phyloP scores from a whole-genome alignment of 35 echinoderm and acorn worm genomes.

The Patiria miniata region DNA sequence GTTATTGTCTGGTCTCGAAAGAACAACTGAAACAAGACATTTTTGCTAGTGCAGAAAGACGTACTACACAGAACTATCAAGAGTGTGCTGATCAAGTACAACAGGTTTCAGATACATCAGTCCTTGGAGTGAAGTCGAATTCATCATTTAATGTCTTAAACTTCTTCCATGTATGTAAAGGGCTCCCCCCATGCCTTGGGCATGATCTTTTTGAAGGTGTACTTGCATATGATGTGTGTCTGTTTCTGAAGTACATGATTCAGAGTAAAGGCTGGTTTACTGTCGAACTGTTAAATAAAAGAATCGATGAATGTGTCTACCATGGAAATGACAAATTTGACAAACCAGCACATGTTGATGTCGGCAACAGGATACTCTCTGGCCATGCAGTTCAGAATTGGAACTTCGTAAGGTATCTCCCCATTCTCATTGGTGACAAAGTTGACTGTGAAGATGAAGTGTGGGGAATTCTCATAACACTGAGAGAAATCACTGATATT shows the following conservation, averaged over 20 bases:
- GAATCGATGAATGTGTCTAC: constrained; percentile 29
- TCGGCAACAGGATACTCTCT: neutral
- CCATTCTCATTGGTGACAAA: constrained; percentile 50
- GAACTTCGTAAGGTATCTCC: constrained; percentile 46
- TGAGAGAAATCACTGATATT: constrained; percentile 52
- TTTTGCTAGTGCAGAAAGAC: constrained; percentile 2
- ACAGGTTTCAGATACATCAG: neutral
- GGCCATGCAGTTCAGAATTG: constrained; percentile 77
- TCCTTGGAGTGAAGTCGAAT: constrained; percentile 37
- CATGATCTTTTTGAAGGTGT: constrained; percentile 74
- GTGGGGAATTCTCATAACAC: constrained; percentile 45
- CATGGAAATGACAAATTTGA: constrained; percentile 30
- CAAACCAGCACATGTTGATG: constrained; percentile 6
- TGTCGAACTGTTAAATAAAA: constrained; percentile 48
- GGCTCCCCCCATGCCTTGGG: constrained; percentile 61
- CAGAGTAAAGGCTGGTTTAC: constrained; percentile 47
- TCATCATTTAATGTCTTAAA: constrained; percentile 47
- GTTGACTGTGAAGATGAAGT: constrained; percentile 50
- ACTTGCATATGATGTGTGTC: constrained; percentile 44
- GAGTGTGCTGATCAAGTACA: neutral
- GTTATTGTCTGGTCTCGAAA: constrained; percentile 34
- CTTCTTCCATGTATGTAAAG: constrained; percentile 57
- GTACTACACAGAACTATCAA: constrained; percentile 9
- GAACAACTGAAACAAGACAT: constrained; percentile 28
- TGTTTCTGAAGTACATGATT: constrained; percentile 59